phyloP scores from a whole-genome alignment of 2,113 vertebrate species.

The Ceratotherium simum region DNA sequence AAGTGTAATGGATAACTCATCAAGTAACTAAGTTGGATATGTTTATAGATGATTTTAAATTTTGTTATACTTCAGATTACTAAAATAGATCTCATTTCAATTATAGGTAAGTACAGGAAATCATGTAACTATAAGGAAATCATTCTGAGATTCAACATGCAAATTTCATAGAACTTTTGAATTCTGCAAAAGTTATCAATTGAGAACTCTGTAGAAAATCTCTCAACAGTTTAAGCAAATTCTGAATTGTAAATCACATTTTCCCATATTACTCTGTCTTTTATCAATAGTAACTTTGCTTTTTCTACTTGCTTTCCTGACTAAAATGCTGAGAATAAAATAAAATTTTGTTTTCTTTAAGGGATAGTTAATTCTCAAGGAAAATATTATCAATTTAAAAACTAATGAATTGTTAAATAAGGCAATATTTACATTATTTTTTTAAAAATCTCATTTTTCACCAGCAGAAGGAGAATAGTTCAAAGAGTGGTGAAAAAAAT shows the following conservation, averaged over 20 bases:
- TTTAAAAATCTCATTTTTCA: conserved; percentile 24
- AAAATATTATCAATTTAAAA: background rate
- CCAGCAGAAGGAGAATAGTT: background rate
- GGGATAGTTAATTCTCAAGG: background rate
- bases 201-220: background rate
- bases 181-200: background rate
- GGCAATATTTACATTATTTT: background rate
- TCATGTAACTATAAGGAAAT: background rate
- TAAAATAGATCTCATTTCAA: background rate
- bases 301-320: background rate
- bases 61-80: background rate
- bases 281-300: background rate
- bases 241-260: background rate
- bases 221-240: conserved; percentile 25
- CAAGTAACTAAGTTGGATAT: background rate
- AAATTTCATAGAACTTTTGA: background rate
- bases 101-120: background rate
- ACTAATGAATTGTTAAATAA: background rate
- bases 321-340: background rate
- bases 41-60: conserved; percentile 10
- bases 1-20: background rate
- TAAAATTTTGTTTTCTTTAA: background rate
- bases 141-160: background rate
- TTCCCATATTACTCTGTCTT: background rate
- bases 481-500: background rate